Evolutionary conservation across 2,888 invertebrate genomes (phyloP), one percentile per base, ranked within the genome.

Genomic region (Acleris laterana): DNA sequence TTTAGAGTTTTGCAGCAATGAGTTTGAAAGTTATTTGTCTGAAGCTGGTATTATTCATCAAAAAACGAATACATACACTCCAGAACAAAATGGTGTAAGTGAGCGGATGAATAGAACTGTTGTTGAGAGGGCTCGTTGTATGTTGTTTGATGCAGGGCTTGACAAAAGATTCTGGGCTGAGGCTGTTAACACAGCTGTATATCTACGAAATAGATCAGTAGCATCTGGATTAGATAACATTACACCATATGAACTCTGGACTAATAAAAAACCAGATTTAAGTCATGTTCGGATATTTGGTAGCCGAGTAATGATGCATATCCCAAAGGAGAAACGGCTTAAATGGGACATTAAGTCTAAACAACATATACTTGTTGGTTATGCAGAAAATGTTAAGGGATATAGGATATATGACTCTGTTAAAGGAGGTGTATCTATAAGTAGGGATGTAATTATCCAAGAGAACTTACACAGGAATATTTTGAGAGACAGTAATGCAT

Each of bases 61-160:
- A 25, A 72, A 64, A 50, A 69, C 73, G 0, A 72, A 71, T 38
- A 46, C 65, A 1, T 72, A 75, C 25, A 70, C 68, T 1, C 71
- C 76, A 0, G 70, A 74, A 50, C 74, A 74, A 52, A 74, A 74
- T 63, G 74, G 71, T 4, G 1, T 75, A 7, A 60, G 70, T n/a
- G 72, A 75, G 49, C 17, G 73, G 0, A 6, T 62, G 0, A 73
- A 72, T 22, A 32, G 73, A 17, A 69, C 72, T 16, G 38, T 74
- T 11, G 69, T 71, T 5, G 73, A 74, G 44, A 69, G 25, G 46
- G 74, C 70, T 9, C 59, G 64, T 9, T 70, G 71, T 55, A 17
- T 72, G 13, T 38, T 72, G 28, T 73, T 68, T 65, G 72, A 74
- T 59, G 70, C 70, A 28, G 25, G 48, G 3, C 42, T 73, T 5